Evolutionary conservation across 2,888 invertebrate species (phyloP).

Genomic region (Tipula vernalis): DNA sequence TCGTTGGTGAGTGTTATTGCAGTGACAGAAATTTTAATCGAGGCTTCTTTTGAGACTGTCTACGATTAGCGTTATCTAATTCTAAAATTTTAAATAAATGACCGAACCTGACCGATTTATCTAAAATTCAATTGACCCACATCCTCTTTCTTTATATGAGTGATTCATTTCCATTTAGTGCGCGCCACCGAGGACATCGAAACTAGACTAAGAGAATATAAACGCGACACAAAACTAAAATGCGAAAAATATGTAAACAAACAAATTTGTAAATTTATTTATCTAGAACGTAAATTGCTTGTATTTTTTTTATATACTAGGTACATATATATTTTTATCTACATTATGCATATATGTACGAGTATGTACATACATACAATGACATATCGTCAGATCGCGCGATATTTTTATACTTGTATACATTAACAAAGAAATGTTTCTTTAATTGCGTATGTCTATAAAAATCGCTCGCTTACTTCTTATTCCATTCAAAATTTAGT

Average conservation of each 20-base stretch:
- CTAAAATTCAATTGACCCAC: not conserved
- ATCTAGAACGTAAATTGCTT: not conserved
- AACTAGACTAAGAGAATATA: not conserved
- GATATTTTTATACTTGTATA: not conserved
- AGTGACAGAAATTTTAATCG: too few relatives aligned
- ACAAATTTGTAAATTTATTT: not conserved
- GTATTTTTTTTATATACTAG: not conserved
- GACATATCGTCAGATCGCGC: not conserved
- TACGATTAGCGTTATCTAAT: not conserved
- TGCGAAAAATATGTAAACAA: not conserved
- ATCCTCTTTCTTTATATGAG: not conserved
- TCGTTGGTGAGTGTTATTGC: not conserved
- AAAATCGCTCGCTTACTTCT: not conserved
- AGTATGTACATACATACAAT: not conserved
- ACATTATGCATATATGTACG: not conserved
- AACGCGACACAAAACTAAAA: not conserved
- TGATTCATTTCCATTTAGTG: not conserved
- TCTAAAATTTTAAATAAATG: not conserved
- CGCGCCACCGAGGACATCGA: not conserved
- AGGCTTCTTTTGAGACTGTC: too few relatives aligned
- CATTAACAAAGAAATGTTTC: not conserved
- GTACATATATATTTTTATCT: not conserved
- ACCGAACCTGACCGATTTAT: not conserved
- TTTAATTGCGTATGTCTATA: not conserved
- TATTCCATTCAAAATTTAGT: not conserved